phyloP scores from a whole-genome alignment of 2,797 vertebrate species.

The Steatocranus sp. region DNA sequence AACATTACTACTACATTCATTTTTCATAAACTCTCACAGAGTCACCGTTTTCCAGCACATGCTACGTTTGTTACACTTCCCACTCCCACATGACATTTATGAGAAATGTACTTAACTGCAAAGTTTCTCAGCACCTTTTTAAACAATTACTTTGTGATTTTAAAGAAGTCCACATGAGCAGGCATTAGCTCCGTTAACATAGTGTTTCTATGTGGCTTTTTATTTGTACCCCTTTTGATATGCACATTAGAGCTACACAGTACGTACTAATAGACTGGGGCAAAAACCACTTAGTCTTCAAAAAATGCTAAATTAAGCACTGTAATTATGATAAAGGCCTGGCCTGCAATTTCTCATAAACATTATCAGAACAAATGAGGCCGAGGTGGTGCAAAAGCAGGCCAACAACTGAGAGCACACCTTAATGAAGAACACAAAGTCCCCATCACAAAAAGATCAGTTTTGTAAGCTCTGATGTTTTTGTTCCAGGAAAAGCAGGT shows the following conservation, averaged over 20 bases:
- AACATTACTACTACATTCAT: not conserved
- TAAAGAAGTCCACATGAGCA: not conserved
- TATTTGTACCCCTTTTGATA: not conserved
- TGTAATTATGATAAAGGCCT: not conserved
- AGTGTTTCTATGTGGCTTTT: not conserved
- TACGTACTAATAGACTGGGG: not conserved
- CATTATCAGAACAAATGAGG: not conserved
- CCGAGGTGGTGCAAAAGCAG: not conserved
- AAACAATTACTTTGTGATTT: not conserved
- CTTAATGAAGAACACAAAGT: not conserved
- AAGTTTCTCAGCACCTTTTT: not conserved
- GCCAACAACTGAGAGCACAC: not conserved
- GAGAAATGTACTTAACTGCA: not conserved
- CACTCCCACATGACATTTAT: not conserved
- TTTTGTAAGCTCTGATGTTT: not conserved
- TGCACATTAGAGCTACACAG: not conserved
- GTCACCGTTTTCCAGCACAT: not conserved
- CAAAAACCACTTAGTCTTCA: not conserved
- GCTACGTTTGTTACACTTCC: not conserved
- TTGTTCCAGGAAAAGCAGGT: not conserved
- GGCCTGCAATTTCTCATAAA: not conserved
- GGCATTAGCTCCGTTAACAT: not conserved
- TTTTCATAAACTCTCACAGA: not conserved
- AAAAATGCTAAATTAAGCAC: not conserved
- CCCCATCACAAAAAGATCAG: not conserved